Base-by-base conservation (phyloP, 2,113 vertebrate species). In the Poeciliopsis prolifica region DNA sequence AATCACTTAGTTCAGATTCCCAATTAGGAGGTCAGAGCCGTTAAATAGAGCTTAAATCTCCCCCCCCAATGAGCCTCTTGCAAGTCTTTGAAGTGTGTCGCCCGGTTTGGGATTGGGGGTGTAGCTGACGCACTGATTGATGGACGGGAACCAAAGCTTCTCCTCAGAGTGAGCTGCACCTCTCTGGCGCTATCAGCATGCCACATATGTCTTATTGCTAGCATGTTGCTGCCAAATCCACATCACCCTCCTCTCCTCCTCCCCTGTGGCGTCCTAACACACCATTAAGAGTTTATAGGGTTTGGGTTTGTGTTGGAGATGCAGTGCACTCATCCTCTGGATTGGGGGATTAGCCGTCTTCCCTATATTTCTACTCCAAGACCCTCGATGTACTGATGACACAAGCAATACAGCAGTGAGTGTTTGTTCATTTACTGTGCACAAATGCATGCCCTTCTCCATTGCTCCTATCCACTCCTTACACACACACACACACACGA, bases 371-470 rank as follows among this genome's bases (percentile, higher is more conserved):
- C 76, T 78, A 75, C 87, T 85, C 78, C 65, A 35, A 82, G 68
- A 82, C 84, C 77, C 76, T 83, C 80, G 69, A 68, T 72, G 76
- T 91, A 87, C 86, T 88, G 90, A 93, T 93, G 89, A 91, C 89
- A 93, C 88, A 86, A 91, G 89, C 87, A 88, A 91, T 88, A 90
- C 88, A 86, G 79, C 75, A 69, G 86, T 83, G 83, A 87, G 81
- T 86, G 81, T 92, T 93, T 92, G 88, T 91, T 89, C 86, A 87
- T 92, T 92, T 91, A 87, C 86, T 80, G 86, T 76, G 89, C 88
- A 89, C 89, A 83, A 86, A 86, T 79, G 84, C 86, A 82, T 88
- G 89, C 83, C 87, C 80, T 78, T 86, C 87, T 81, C 75, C 68
- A 83, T 75, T 72, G 72, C 84, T 78, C 48, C 61, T 30, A 58